A percentile compares a stretch with the other conserved stretches of the same genome.
Evolutionary conservation across 2,888 invertebrate species (phyloP).

Genomic region (Halocaridina rubra): DNA sequence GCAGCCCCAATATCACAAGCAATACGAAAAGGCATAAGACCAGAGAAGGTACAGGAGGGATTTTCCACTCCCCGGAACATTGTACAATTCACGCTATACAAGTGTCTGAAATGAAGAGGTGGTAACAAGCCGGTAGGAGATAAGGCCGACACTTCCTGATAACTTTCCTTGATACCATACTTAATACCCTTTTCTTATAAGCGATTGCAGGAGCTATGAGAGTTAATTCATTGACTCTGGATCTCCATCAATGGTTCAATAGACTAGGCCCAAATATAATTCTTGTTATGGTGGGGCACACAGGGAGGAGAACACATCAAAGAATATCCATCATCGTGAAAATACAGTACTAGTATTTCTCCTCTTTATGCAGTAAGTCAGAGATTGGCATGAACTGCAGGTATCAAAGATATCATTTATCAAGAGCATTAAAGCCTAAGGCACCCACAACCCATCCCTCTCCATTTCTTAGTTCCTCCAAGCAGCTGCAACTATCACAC

Average conservation of each 20-base stretch:
- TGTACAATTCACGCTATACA: conserved; percentile 7
- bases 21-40: not conserved
- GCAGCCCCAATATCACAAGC: conserved; percentile 37
- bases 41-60: not conserved
- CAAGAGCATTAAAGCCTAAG: no score
- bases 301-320: not conserved
- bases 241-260: not conserved
- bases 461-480: not conserved
- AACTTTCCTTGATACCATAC: no score
- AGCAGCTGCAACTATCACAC: conserved; percentile 13
- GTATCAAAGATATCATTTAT: no score
- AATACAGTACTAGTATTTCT: not conserved
- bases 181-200: no score
- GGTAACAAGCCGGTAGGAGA: no score
- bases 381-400: no score
- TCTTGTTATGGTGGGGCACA: not conserved
- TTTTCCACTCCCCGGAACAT: not conserved
- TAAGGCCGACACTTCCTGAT: no score
- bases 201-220: no score
- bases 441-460: no score
- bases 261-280: conserved; percentile 13
- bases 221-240: no score
- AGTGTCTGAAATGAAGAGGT: not conserved
- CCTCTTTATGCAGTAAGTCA: no score
- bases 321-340: not conserved